phyloP scores from a whole-genome alignment of 1,140 invertebrate genomes.

The Cotesia glomerata region DNA sequence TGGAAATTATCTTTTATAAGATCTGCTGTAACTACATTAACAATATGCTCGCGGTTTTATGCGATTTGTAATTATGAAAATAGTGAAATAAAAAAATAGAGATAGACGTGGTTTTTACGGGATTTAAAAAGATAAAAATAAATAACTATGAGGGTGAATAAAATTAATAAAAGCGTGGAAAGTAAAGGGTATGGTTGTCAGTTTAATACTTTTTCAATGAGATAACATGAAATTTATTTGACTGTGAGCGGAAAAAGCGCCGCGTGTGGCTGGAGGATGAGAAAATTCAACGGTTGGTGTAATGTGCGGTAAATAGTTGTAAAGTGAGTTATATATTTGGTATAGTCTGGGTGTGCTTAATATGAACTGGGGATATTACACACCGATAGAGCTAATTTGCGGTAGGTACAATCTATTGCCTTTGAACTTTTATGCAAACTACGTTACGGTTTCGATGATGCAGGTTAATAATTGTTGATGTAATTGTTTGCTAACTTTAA shows the following conservation, averaged over 20 bases:
- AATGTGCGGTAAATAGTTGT: conserved; percentile 6
- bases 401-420: no score
- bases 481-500: no score
- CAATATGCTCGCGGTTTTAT: no score
- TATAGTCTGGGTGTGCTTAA: not conserved
- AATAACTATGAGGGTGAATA: no score
- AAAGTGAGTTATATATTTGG: not conserved
- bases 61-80: no score
- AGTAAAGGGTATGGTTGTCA: conserved; percentile 4
- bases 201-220: conserved; percentile 9
- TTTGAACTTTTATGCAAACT: no score
- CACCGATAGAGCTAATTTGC: no score
- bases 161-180: not conserved
- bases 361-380: not conserved
- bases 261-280: not conserved
- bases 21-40: not conserved
- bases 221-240: conserved; percentile 22
- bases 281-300: not conserved
- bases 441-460: no score
- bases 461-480: no score
- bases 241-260: not conserved
- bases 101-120: no score
- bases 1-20: not conserved
- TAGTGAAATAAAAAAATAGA: no score
- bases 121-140: no score